phyloP scores from a whole-genome alignment of 2,797 vertebrate genomes.

The Scarus forsteni region DNA sequence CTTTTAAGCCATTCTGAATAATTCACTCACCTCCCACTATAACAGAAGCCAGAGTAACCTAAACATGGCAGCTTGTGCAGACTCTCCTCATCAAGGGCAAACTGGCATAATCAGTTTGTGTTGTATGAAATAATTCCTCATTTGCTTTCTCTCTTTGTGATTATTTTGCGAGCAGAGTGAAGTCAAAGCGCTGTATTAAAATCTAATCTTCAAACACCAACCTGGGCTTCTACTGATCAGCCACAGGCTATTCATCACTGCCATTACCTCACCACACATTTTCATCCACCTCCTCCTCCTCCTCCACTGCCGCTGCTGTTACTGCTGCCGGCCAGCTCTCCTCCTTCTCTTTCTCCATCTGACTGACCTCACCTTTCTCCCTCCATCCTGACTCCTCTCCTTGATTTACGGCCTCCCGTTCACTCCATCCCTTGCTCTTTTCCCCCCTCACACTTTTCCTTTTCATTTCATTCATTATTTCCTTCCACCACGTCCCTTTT shows the following conservation, averaged over 20 bases:
- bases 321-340: conserved; percentile 75
- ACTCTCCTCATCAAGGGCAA: conserved; percentile 78
- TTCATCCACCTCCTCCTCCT: conserved; percentile 77
- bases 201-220: conserved; percentile 89
- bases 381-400: conserved; percentile 67
- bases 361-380: conserved; percentile 78
- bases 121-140: conserved; percentile 83
- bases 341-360: conserved; percentile 70
- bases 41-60: conserved; percentile 59
- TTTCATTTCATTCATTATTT: conserved; percentile 71
- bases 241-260: conserved; percentile 86
- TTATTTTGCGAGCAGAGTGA: conserved; percentile 78
- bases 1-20: conserved; percentile 43
- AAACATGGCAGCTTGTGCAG: conserved; percentile 65
- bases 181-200: conserved; percentile 86
- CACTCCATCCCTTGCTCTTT: conserved; percentile 57
- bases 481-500: conserved; percentile 54
- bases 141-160: conserved; percentile 78
- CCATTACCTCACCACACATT: conserved; percentile 86
- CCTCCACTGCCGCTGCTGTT: conserved; percentile 66
- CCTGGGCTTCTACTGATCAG: conserved; percentile 84
- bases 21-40: conserved; percentile 47
- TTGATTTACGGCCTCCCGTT: conserved; percentile 79
- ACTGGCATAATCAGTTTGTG: conserved; percentile 77
- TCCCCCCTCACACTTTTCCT: conserved; percentile 63